A percentile compares a stretch with the other conserved stretches of the same genome.
These are phyloP conservation scores for Sicus ferrugineus DNA, from an alignment of 2,888 invertebrate genomes.

Conservation along the genomic window DNA sequence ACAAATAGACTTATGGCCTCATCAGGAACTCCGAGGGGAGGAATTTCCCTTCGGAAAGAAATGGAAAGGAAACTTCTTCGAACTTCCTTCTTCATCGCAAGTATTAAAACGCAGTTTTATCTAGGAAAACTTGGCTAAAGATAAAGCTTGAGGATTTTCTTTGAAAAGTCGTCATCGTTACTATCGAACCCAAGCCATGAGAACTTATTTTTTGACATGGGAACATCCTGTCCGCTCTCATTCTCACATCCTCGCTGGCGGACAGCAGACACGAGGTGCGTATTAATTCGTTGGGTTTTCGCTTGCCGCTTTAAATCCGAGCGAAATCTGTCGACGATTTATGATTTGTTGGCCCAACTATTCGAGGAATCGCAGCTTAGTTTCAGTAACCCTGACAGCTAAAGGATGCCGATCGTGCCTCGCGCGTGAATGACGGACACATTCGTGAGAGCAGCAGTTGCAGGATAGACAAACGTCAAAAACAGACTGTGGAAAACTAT, in stretches of 20 bases:
- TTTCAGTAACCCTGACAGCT: background rate
- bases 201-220: background rate
- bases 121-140: background rate
- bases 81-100: too few species aligned
- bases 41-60: too few species aligned
- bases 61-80: too few species aligned
- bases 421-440: background rate
- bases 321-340: background rate
- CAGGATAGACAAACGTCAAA: background rate
- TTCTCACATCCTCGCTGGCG: background rate
- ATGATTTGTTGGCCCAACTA: background rate
- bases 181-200: background rate
- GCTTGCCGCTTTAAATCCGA: background rate
- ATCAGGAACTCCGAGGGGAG: too few species aligned
- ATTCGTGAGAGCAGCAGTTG: background rate
- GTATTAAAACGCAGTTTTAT: too few species aligned
- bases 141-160: background rate
- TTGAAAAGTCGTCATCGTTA: background rate
- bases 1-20: too few species aligned
- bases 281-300: background rate
- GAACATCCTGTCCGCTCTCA: background rate
- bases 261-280: background rate
- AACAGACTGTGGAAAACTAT: constrained; percentile 8
- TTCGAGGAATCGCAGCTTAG: background rate
- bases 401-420: background rate